Evolutionary conservation across 2,113 vertebrate genomes (phyloP), one percentile per base, ranked within the genome.

Genomic region (Suncus etruscus): DNA sequence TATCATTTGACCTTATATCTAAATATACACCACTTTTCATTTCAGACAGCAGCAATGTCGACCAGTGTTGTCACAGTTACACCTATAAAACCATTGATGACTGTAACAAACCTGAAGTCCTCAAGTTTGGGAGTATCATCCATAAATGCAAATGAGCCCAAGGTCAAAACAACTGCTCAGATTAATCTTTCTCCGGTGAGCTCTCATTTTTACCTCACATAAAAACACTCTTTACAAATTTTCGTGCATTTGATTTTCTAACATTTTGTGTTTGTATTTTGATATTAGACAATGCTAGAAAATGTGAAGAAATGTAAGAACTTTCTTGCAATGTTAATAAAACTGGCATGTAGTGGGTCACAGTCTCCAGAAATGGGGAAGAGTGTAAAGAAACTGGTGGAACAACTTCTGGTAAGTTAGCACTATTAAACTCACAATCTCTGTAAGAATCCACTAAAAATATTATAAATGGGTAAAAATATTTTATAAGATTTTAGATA

Each of bases 281-380:
- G 12, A 0, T 4, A 76, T 0, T 91, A 99, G 99, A 98, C 98
- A 74, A 98, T 98, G 63, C 88, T 99, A 94, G 99, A 99, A 96
- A 99, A 99, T 96, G 99, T 99, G 93, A 99, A 99, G 96, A 99
- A 99, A 97, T 99, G 99, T 96, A 99, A 99, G 97, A 99, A 99
- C 97, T 99, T 99, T 94, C 98, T 99, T 93, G 98, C 99, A 90
- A 99, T 99, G 0, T 97, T 99, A 94, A 98, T 99, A 96, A 99
- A 99, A 95, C 97, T 99, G 92, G 98, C 99, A 0, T 99, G 98
- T 51, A 98, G 98, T 95, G 98, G 98, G 94, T 97, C 99, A 90
- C 98, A 98, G 86, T 98, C 99, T 8, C 95, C 97, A 66, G 97
- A 98, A 96, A 99, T 99, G 98, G 98, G 98, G 0, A 98, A 98